phyloP scores from a whole-genome alignment of 2,888 invertebrate species.

The Lamellibrachia satsuma region DNA sequence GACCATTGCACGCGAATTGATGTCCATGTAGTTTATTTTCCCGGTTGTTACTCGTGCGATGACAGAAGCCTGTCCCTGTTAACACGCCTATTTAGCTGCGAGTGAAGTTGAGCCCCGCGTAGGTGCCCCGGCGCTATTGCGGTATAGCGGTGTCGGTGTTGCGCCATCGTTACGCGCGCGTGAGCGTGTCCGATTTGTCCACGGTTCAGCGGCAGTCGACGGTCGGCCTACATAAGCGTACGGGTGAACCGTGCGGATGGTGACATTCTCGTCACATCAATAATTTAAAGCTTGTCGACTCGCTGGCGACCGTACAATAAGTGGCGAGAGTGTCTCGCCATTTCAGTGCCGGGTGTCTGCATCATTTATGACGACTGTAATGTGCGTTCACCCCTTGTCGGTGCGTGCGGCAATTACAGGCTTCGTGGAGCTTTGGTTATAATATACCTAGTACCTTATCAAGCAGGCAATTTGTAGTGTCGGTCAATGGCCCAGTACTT shows the following conservation, averaged over 20 bases:
- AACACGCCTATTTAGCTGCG: neutral
- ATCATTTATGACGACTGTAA: conserved; percentile 9
- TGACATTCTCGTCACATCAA: conserved; percentile 17
- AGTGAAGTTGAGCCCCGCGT: neutral
- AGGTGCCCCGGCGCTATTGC: neutral
- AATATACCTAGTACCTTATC: neutral
- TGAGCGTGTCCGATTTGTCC: conserved; percentile 12
- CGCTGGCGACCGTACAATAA: neutral
- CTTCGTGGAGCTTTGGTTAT: neutral
- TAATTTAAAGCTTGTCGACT: conserved; percentile 12
- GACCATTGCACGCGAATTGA: neutral
- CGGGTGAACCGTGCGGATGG: neutral
- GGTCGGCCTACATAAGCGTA: neutral
- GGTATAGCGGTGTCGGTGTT: neutral
- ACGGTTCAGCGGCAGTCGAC: neutral
- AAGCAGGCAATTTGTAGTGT: neutral
- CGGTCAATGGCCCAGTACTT: neutral
- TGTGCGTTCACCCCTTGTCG: neutral
- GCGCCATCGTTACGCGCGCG: neutral
- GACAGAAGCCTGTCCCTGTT: neutral
- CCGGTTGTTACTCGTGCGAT: neutral
- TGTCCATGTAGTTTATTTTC: neutral
- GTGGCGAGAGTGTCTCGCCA: neutral
- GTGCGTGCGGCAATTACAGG: neutral
- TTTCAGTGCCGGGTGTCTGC: conserved; percentile 3